These are phyloP conservation scores for Rutpela maculata DNA, from an alignment of 2,888 invertebrate genomes.

Conservation along the genomic window DNA sequence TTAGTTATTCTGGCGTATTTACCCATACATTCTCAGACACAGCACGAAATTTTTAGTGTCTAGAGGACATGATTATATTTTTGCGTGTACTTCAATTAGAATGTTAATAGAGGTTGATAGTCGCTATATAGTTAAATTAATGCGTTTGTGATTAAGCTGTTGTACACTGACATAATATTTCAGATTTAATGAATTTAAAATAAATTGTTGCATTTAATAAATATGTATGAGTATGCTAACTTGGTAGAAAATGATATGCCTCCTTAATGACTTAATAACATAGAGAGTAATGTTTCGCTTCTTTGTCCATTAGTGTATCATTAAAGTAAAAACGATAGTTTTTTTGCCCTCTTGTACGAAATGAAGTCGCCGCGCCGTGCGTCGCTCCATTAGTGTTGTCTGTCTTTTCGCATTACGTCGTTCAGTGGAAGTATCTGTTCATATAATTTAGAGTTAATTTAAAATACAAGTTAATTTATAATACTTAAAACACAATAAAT, in stretches of 20 bases:
- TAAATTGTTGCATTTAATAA: background rate
- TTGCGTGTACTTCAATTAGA: no score
- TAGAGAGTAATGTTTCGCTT: background rate
- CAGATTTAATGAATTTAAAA: conserved; percentile 6
- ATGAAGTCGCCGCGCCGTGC: background rate
- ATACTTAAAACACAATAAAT: no score
- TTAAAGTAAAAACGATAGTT: background rate
- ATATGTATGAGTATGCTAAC: background rate
- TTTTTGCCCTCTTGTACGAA: background rate
- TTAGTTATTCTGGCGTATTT: no score
- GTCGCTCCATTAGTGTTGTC: background rate
- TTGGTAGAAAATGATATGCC: background rate
- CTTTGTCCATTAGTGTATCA: background rate
- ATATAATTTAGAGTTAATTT: no score
- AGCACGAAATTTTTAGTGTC: no score
- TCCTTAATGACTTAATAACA: conserved; percentile 7
- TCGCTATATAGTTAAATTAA: background rate
- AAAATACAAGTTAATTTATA: no score
- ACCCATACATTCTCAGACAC: no score
- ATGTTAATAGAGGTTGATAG: no score
- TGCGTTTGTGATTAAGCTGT: background rate
- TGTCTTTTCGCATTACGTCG: background rate
- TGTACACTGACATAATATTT: background rate
- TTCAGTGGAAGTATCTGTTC: background rate
- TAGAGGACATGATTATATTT: no score